These are phyloP conservation scores for Hafferia zeledoni DNA, from an alignment of 2,797 vertebrate species.

Conservation along the genomic window DNA sequence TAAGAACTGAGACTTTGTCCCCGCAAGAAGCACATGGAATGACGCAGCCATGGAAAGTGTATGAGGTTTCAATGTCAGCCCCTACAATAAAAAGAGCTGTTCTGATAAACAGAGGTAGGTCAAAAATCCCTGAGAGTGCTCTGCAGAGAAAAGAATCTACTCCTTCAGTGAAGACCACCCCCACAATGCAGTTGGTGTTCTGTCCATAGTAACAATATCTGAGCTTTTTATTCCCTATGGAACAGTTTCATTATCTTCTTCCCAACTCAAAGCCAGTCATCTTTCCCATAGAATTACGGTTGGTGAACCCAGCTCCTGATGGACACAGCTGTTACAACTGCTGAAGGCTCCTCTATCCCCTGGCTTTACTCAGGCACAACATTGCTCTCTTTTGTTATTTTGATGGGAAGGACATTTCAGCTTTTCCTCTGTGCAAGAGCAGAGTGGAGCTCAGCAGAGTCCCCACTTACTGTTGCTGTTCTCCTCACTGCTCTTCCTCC, in stretches of 20 bases:
- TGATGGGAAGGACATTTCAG: not conserved
- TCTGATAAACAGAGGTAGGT: not conserved
- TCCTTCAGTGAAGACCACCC: not conserved
- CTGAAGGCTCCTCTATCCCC: not conserved
- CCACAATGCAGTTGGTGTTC: not conserved
- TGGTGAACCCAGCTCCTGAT: not conserved
- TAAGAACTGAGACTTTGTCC: not conserved
- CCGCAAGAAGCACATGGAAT: not conserved
- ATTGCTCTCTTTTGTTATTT: not conserved
- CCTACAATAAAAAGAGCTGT: not conserved
- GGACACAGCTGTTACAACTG: not conserved
- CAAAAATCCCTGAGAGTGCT: not conserved
- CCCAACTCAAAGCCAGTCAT: not conserved
- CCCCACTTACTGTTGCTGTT: not conserved
- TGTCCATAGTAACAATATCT: not conserved
- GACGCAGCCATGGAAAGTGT: accelerated
- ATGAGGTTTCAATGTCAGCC: not conserved
- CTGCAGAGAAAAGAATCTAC: not conserved
- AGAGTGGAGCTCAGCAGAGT: not conserved
- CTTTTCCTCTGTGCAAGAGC: not conserved
- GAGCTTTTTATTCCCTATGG: not conserved
- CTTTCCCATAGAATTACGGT: not conserved
- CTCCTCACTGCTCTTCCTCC: not conserved
- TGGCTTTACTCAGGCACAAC: not conserved
- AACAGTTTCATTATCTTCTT: not conserved